A percentile compares a stretch with the other conserved stretches of the same genome.
phyloP scores from a whole-genome alignment of 2,888 invertebrate species.

The Carpatolechia fugitivella region DNA sequence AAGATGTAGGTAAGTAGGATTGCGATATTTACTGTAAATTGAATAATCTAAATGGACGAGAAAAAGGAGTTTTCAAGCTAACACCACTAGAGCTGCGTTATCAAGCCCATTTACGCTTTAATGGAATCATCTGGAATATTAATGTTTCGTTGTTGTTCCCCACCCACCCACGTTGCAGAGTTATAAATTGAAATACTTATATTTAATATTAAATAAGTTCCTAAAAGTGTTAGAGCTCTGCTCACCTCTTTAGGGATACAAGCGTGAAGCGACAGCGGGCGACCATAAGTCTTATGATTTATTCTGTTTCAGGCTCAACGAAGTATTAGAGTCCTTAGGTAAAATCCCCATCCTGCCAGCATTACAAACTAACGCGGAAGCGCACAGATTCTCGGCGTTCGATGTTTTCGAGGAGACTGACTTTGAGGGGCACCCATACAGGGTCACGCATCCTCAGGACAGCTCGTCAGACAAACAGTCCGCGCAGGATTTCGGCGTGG shows the following conservation, averaged over 20 bases:
- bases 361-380: slow-evolving; percentile 82
- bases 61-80: background rate
- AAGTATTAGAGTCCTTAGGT: slow-evolving; percentile 86
- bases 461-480: slow-evolving; percentile 59
- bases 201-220: too few species aligned
- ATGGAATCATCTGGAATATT: too few species aligned
- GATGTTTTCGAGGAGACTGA: slow-evolving; percentile 79
- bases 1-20: background rate
- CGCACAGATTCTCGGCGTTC: slow-evolving; percentile 81
- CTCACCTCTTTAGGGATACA: too few species aligned
- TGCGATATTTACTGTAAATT: background rate
- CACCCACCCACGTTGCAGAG: too few species aligned
- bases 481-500: slow-evolving; percentile 65
- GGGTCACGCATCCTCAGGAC: slow-evolving; percentile 54
- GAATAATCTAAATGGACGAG: background rate
- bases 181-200: too few species aligned
- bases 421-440: slow-evolving; percentile 63
- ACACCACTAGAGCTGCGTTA: background rate
- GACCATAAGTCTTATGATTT: background rate
- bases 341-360: slow-evolving; percentile 91
- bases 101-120: background rate
- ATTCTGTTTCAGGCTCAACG: slow-evolving; percentile 78
- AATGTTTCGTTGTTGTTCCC: too few species aligned
- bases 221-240: too few species aligned
- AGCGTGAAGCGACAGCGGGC: too few species aligned